These are phyloP conservation scores for Pimephales promelas DNA, from an alignment of 2,113 vertebrate species.

Conservation along the genomic window DNA sequence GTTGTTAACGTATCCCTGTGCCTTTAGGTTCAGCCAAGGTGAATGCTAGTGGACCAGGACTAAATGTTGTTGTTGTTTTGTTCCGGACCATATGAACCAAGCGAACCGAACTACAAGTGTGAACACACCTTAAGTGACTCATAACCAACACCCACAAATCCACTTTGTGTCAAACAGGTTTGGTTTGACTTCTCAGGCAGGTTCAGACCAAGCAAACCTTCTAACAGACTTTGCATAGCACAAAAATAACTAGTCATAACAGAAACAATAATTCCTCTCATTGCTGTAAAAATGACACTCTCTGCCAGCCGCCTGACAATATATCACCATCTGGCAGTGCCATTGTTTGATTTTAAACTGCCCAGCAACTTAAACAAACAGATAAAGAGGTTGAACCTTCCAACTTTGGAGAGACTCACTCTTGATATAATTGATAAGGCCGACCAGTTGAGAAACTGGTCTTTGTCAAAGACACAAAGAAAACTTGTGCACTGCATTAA, in stretches of 20 bases:
- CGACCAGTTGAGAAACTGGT: slow-evolving; percentile 6
- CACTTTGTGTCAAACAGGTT: slow-evolving; percentile 17
- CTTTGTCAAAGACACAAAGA: slow-evolving; percentile 10
- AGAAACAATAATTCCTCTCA: neutral
- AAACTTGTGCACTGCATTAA: neutral
- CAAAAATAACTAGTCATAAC: neutral
- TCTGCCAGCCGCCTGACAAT: neutral
- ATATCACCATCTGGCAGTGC: slow-evolving; percentile 58
- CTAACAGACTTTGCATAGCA: neutral
- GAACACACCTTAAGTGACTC: neutral
- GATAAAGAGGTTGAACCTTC: slow-evolving; percentile 46
- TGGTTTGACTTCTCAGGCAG: neutral
- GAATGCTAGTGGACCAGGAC: too few relatives aligned
- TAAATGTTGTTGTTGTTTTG: too few relatives aligned
- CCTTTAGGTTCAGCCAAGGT: too few relatives aligned
- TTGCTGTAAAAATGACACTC: slow-evolving; percentile 11
- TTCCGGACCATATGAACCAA: too few relatives aligned
- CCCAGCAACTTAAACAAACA: slow-evolving; percentile 58
- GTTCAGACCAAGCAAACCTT: neutral
- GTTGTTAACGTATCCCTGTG: too few relatives aligned
- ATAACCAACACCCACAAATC: neutral
- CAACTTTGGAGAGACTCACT: slow-evolving; percentile 8
- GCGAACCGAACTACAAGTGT: too few relatives aligned
- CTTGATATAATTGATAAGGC: slow-evolving; percentile 7
- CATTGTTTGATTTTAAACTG: slow-evolving; percentile 49